These are phyloP conservation scores for Meleagris gallopavo DNA, from an alignment of 2,113 vertebrate genomes.

Conservation along the genomic window DNA sequence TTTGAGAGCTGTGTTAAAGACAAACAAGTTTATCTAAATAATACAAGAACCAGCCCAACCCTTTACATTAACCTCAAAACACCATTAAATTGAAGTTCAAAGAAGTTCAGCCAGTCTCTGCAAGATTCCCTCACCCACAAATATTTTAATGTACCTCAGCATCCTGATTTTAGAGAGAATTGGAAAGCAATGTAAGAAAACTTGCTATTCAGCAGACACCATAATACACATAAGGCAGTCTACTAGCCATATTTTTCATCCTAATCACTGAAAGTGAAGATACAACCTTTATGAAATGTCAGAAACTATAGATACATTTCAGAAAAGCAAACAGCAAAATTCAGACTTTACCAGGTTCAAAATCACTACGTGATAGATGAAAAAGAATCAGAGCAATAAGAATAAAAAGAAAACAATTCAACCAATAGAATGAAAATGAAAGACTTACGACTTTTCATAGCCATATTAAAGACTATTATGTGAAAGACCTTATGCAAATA, in stretches of 20 bases:
- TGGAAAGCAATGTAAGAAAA: neutral
- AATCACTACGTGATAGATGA: neutral
- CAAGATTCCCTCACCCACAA: neutral
- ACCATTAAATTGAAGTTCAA: neutral
- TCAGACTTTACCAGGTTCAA: neutral
- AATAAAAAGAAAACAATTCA: constrained; percentile 8
- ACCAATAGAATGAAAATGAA: constrained; percentile 9
- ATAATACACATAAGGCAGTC: neutral
- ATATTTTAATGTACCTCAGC: neutral
- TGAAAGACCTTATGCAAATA: constrained; percentile 54
- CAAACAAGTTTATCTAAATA: neutral
- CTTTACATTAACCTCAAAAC: neutral
- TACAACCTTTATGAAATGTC: neutral
- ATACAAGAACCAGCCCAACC: neutral
- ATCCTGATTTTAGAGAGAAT: constrained; percentile 9
- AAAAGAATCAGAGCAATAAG: neutral
- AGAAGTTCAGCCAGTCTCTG: neutral
- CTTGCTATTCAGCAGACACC: neutral
- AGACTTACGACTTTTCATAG: constrained; percentile 5
- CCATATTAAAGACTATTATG: neutral
- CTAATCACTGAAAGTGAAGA: neutral
- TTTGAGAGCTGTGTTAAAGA: neutral
- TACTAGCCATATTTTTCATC: neutral
- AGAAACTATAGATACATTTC: neutral
- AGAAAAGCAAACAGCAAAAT: neutral